Percentiles rank a stretch among this genome's conserved stretches.
These are phyloP conservation scores for Oreochromis mossambicus DNA, from an alignment of 2,797 vertebrate genomes.

Conservation along the genomic window DNA sequence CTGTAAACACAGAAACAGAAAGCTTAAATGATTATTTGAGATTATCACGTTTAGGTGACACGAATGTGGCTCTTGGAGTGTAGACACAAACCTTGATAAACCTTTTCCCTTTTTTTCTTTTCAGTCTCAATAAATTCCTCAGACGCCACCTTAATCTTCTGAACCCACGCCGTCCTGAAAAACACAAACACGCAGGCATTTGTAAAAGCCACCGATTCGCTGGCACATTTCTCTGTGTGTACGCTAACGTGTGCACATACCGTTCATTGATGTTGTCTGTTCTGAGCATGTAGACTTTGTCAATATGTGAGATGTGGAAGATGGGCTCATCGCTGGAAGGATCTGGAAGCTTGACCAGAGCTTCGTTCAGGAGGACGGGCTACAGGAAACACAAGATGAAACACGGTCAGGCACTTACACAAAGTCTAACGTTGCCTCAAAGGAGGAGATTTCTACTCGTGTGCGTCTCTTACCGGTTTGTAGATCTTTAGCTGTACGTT, in stretches of 20 bases:
- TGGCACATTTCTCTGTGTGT: background rate
- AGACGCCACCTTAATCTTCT: constrained; percentile 94
- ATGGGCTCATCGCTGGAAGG: constrained; percentile 91
- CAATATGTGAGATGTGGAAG: constrained; percentile 97
- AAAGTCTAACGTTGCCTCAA: background rate
- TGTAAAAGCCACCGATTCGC: background rate
- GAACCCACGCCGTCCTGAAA: constrained; percentile 92
- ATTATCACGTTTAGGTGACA: background rate
- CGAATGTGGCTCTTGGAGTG: background rate
- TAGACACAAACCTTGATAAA: constrained; percentile 86
- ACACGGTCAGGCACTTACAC: background rate
- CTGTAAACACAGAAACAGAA: constrained; percentile 53
- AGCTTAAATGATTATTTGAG: background rate
- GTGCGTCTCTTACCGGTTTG: constrained; percentile 82
- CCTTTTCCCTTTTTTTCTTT: constrained; percentile 92
- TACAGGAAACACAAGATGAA: constrained; percentile 41
- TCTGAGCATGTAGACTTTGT: constrained; percentile 89
- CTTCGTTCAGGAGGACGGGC: constrained; percentile 95
- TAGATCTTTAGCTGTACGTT: constrained; percentile 92
- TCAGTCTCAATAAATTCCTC: constrained; percentile 94
- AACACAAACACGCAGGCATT: background rate
- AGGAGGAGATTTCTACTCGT: background rate
- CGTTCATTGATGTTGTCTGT: constrained; percentile 94
- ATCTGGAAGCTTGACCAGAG: constrained; percentile 93
- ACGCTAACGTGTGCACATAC: constrained; percentile 56